phyloP scores from a whole-genome alignment of 2,888 invertebrate genomes.

The Protophormia terraenovae region DNA sequence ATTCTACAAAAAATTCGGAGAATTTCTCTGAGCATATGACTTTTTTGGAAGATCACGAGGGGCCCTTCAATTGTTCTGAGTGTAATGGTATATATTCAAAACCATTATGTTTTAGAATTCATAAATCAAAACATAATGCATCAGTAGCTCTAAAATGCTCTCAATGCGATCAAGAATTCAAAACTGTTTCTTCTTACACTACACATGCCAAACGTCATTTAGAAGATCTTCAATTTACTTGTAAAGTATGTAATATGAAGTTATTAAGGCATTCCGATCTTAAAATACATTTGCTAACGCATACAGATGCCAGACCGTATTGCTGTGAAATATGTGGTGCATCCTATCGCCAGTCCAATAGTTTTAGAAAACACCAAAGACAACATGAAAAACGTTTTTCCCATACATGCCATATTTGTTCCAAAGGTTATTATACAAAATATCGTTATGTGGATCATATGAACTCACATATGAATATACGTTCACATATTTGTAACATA shows the following conservation, averaged over 20 bases:
- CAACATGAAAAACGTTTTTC: conserved; percentile 55
- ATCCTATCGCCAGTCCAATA: conserved; percentile 37
- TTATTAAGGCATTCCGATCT: conserved; percentile 51
- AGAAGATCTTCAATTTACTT: conserved; percentile 52
- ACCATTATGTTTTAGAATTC: conserved; percentile 51
- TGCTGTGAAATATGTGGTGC: conserved; percentile 65
- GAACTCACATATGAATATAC: conserved; percentile 63
- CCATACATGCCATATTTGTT: conserved; percentile 63
- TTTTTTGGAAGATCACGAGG: conserved; percentile 60
- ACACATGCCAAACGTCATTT: conserved; percentile 62
- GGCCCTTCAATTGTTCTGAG: conserved; percentile 60
- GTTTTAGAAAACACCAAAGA: conserved; percentile 54
- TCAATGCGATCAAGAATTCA: conserved; percentile 56
- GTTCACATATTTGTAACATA: conserved; percentile 52
- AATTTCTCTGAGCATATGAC: conserved; percentile 47
- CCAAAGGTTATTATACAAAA: conserved; percentile 60
- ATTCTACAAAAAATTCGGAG: not conserved
- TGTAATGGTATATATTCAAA: conserved; percentile 49
- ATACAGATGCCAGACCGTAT: conserved; percentile 56
- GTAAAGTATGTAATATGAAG: conserved; percentile 62
- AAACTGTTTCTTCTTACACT: conserved; percentile 43
- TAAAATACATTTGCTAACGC: conserved; percentile 61
- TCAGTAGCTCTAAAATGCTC: conserved; percentile 50
- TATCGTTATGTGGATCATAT: conserved; percentile 59
- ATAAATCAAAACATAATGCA: conserved; percentile 52